Base-by-base conservation (phyloP, 2,888 invertebrate species). In the Rutpela maculata region DNA sequence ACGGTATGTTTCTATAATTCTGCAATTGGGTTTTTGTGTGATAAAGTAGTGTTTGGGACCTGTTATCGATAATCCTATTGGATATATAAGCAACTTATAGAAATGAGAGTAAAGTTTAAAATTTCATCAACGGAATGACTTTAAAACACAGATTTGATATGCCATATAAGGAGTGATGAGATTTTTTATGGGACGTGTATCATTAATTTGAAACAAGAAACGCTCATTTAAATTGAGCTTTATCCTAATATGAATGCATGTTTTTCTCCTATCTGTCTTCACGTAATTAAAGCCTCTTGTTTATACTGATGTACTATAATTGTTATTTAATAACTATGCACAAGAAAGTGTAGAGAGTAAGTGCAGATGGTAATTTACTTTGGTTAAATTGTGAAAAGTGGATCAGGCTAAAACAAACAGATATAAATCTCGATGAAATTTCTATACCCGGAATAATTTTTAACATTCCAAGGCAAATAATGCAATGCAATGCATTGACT, bases 371-470 rank as follows among this genome's bases (percentile, higher is more conserved):
- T 31, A 62, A 62, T 62, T 31, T 31, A 31, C 62, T 31, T 15
- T 35, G 35, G 31, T 62, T 62, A 31, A 62, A 35, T 35, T 62
- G 62, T 31, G 59, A 62, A 31, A 62, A 62, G 62, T 62, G 62
- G 62, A 62, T 62, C 62, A 62, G 31, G 31, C 22, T 62, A n/a
- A 31, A 62, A 62, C n/a, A 31, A 62, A 62, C n/a, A 31, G 31
- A 31, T 62, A 31, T 17, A 31, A 31, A 31, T 62, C 26, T 62
- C n/a, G 15, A 50, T 50, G 50, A 50, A 50, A n/a, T 50, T 50
- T 50, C 50, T 50, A n/a, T 50, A 50, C 50, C 50, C 50, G 50
- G 50, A 50, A 50, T 50, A 17, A n/a, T 50, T 50, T 15, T 50
- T 15, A 12, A 15, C 50, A 50, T 50, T 50, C 50, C 50, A 50